phyloP scores from a whole-genome alignment of 2,888 invertebrate species.

The Xestoiulus laeticollis region DNA sequence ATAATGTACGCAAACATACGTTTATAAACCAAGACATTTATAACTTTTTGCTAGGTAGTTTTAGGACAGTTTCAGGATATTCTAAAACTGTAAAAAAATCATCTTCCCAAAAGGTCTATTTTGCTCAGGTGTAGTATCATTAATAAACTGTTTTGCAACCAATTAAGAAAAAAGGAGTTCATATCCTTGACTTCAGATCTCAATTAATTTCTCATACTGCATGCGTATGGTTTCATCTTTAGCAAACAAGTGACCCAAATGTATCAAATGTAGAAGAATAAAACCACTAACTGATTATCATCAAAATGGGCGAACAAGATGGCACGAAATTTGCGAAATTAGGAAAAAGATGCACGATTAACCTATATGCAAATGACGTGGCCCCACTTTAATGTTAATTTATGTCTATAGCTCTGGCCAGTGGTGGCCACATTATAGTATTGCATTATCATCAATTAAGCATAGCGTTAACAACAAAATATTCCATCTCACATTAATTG shows the following conservation, averaged over 20 bases:
- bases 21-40: not conserved
- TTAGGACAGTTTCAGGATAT: not conserved
- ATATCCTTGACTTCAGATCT: not conserved
- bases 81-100: not conserved
- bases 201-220: not conserved
- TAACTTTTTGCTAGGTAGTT: not conserved
- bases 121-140: not conserved
- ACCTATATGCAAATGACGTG: not conserved
- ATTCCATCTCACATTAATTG: not conserved
- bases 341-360: slow-evolving; percentile 19
- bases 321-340: slow-evolving; percentile 19
- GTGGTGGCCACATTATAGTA: not conserved
- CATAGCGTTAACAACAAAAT: not conserved
- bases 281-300: not conserved
- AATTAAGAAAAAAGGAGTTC: not conserved
- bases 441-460: not conserved
- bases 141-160: not conserved
- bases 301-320: not conserved
- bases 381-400: not conserved
- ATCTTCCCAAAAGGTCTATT: not conserved
- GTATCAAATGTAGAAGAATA: not conserved
- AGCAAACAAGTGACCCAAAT: not conserved
- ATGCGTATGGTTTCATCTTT: too few relatives aligned
- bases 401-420: not conserved
- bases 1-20: too few relatives aligned